Evolutionary conservation across 2,888 invertebrate species (phyloP).

Genomic region (Iselma pallidipennis): DNA sequence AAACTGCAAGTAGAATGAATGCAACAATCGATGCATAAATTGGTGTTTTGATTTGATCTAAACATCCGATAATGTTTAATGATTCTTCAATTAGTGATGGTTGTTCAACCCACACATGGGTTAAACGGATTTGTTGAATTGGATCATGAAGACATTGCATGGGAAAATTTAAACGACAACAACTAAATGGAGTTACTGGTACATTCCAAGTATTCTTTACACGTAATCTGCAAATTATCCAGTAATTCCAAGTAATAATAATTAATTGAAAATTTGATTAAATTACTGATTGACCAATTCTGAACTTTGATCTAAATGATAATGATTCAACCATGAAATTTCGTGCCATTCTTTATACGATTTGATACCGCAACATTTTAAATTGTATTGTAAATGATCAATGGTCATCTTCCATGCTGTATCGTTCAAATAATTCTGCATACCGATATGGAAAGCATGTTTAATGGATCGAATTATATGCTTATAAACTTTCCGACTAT

Average conservation of each 20-base stretch:
- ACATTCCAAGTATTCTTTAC: conserved; percentile 31
- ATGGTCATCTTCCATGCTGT: conserved; percentile 62
- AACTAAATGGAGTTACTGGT: conserved; percentile 64
- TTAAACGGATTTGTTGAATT: conserved; percentile 57
- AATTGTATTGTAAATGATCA: conserved; percentile 61
- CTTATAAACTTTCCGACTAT: conserved; percentile 49
- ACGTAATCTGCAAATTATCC: conserved; percentile 11
- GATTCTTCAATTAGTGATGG: conserved; percentile 46
- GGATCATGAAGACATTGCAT: conserved; percentile 67
- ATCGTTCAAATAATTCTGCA: conserved; percentile 62
- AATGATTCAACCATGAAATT: conserved; percentile 63
- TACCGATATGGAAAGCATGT: conserved; percentile 61
- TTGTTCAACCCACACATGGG: conserved; percentile 50
- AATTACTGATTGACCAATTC: conserved; percentile 45
- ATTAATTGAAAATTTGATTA: background rate
- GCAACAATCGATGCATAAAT: conserved; percentile 40
- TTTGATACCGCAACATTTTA: conserved; percentile 64
- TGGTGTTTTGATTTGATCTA: conserved; percentile 47
- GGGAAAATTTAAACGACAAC: conserved; percentile 62
- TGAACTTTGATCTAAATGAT: conserved; percentile 48
- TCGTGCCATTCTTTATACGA: conserved; percentile 63
- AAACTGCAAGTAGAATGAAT: conserved; percentile 39
- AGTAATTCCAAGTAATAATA: background rate
- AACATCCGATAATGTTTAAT: conserved; percentile 52
- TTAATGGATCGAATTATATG: conserved; percentile 55